Percentiles rank a stretch among this genome's conserved stretches.
These are phyloP conservation scores for Microctonus brassicae DNA, from an alignment of 2,888 invertebrate genomes.

Conservation along the genomic window DNA sequence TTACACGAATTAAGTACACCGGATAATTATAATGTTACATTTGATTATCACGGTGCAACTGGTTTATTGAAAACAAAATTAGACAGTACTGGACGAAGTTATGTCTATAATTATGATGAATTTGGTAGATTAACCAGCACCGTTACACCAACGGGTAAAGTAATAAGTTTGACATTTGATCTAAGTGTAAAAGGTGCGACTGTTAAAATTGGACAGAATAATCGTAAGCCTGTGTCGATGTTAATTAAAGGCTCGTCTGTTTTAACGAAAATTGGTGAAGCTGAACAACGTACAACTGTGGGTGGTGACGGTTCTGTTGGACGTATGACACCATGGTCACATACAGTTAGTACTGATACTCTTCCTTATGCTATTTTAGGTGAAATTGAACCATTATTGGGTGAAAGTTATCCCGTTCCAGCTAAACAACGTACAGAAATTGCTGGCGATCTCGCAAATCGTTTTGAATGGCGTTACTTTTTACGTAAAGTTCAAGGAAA, in stretches of 20 bases:
- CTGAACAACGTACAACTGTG: slow-evolving; percentile 84
- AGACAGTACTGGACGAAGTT: slow-evolving; percentile 90
- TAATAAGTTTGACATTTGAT: slow-evolving; percentile 89
- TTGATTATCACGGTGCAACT: slow-evolving; percentile 92
- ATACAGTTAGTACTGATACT: slow-evolving; percentile 89
- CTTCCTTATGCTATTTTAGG: slow-evolving; percentile 90
- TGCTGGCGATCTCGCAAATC: slow-evolving; percentile 89
- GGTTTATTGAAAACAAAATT: slow-evolving; percentile 90
- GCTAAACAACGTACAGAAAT: slow-evolving; percentile 92
- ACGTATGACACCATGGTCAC: slow-evolving; percentile 87
- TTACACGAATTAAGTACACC: slow-evolving; percentile 91
- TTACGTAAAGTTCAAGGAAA: slow-evolving; percentile 79
- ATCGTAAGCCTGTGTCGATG: slow-evolving; percentile 86
- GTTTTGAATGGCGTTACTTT: slow-evolving; percentile 97
- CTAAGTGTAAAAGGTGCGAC: slow-evolving; percentile 92
- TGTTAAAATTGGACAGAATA: slow-evolving; percentile 86
- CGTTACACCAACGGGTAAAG: slow-evolving; percentile 95
- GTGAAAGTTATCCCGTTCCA: slow-evolving; percentile 92
- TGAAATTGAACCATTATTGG: slow-evolving; percentile 89
- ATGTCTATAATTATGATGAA: slow-evolving; percentile 95
- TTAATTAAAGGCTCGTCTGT: slow-evolving; percentile 90
- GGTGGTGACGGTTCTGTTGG: slow-evolving; percentile 87
- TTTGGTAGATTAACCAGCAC: slow-evolving; percentile 93
- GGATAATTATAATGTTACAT: slow-evolving; percentile 93
- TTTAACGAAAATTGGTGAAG: slow-evolving; percentile 84